Conservation (phyloP, 2,113 vertebrate species). For the Hemibagrus wyckioides region DNA sequence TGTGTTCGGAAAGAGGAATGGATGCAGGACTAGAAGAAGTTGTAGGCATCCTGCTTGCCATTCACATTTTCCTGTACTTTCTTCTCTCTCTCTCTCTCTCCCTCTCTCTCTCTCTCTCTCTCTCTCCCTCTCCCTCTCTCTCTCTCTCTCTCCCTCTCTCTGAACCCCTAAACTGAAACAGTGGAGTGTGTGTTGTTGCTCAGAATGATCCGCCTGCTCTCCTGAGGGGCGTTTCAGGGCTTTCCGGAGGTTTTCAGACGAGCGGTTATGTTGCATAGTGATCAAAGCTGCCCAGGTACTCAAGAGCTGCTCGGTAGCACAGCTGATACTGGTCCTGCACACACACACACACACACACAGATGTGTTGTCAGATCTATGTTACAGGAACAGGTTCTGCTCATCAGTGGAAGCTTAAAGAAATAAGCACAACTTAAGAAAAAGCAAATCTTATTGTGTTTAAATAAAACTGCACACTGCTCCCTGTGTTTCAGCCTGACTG, state of each 20-base stretch:
- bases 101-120: conserved; percentile 43
- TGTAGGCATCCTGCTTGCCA: conserved; percentile 47
- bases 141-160: conserved; percentile 47
- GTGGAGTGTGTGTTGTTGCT: conserved; percentile 81
- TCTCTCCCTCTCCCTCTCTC: conserved; percentile 50
- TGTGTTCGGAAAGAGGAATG: conserved; percentile 45
- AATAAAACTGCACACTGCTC: neutral
- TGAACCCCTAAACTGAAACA: conserved; percentile 71
- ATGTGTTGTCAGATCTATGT: neutral
- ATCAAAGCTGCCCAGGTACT: conserved; percentile 98
- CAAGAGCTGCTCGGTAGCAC: conserved; percentile 95
- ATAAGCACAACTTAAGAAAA: neutral
- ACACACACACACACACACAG: conserved; percentile 12
- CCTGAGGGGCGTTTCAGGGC: conserved; percentile 50
- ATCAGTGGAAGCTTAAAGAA: neutral
- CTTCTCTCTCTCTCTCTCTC: conserved; percentile 41
- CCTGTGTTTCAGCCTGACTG: neutral
- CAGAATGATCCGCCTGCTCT: conserved; percentile 70
- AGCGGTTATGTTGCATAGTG: conserved; percentile 98
- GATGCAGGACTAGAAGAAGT: conserved; percentile 57
- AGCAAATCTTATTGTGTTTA: neutral
- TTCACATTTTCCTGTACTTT: conserved; percentile 64
- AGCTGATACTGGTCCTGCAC: conserved; percentile 97
- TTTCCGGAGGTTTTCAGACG: conserved; percentile 56
- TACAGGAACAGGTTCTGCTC: neutral